A percentile compares a stretch with the other conserved stretches of the same genome.
Evolutionary conservation across 35 echinoderm and acorn worm genomes (phyloP).

Genomic region (Ophiothrix spiculata): DNA sequence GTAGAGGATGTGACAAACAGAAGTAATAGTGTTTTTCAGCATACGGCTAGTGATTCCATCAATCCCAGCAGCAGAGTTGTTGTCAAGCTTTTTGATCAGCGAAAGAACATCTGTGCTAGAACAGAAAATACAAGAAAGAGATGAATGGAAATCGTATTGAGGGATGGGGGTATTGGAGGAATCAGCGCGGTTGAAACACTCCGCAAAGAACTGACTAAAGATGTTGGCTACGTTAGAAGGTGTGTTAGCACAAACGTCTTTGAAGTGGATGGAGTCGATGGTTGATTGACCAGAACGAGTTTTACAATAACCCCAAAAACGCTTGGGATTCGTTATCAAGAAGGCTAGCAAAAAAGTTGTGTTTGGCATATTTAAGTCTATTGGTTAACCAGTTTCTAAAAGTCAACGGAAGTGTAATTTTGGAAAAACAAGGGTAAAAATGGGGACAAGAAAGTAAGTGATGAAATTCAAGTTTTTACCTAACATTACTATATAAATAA

Average conservation of each 20-base stretch:
- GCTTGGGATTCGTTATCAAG: too few relatives aligned
- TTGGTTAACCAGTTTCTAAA: too few relatives aligned
- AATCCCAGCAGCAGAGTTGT: neutral
- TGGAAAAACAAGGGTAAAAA: too few relatives aligned
- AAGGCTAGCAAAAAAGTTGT: too few relatives aligned
- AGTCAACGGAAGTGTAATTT: too few relatives aligned
- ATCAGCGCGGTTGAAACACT: neutral
- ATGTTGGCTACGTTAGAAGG: neutral
- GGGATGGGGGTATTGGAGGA: neutral
- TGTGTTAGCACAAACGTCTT: neutral
- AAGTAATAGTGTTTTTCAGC: neutral
- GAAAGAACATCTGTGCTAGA: neutral
- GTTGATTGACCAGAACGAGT: neutral
- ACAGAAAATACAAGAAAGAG: neutral
- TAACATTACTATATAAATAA: too few relatives aligned
- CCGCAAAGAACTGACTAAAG: neutral
- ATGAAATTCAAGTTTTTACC: too few relatives aligned
- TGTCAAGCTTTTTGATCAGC: neutral
- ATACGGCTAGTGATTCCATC: neutral
- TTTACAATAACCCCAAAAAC: neutral
- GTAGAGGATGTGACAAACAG: neutral
- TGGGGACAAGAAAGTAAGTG: too few relatives aligned
- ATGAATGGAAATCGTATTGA: neutral
- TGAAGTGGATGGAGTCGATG: neutral
- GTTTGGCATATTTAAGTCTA: too few relatives aligned